Conservation (phyloP, 2,888 invertebrate genomes). For the Liopterus haemorrhoidalis region DNA sequence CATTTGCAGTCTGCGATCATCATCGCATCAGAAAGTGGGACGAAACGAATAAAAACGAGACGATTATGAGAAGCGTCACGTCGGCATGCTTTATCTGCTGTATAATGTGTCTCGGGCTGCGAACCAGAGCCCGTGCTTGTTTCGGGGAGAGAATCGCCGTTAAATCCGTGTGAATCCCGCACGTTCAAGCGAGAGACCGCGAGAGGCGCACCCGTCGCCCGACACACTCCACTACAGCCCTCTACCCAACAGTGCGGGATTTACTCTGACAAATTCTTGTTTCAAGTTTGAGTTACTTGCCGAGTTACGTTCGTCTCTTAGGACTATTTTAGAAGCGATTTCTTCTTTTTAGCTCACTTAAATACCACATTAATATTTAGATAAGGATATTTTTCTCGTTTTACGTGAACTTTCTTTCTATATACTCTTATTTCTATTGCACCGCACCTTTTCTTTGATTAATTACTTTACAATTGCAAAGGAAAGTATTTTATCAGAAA, state of each 20-base stretch:
- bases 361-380: too few species aligned
- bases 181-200: constrained; percentile 31
- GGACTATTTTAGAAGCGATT: too few species aligned
- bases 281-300: constrained; percentile 23
- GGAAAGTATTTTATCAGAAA: too few species aligned
- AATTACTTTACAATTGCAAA: too few species aligned
- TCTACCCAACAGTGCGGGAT: constrained; percentile 3
- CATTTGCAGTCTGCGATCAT: too few species aligned
- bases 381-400: too few species aligned
- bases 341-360: too few species aligned
- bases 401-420: too few species aligned
- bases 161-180: constrained; percentile 42
- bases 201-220: not conserved
- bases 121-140: constrained; percentile 16
- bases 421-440: too few species aligned
- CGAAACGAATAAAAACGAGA: constrained; percentile 17
- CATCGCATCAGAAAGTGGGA: constrained; percentile 9
- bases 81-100: constrained; percentile 19
- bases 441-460: too few species aligned
- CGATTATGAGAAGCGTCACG: constrained; percentile 21
- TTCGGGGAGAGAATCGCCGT: constrained; percentile 40
- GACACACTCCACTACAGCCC: not conserved
- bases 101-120: constrained; percentile 15
- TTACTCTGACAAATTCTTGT: constrained; percentile 24
- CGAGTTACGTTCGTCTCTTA: constrained; percentile 22